Conservation (phyloP, 2,888 invertebrate genomes). For the Dryococelus australis region DNA sequence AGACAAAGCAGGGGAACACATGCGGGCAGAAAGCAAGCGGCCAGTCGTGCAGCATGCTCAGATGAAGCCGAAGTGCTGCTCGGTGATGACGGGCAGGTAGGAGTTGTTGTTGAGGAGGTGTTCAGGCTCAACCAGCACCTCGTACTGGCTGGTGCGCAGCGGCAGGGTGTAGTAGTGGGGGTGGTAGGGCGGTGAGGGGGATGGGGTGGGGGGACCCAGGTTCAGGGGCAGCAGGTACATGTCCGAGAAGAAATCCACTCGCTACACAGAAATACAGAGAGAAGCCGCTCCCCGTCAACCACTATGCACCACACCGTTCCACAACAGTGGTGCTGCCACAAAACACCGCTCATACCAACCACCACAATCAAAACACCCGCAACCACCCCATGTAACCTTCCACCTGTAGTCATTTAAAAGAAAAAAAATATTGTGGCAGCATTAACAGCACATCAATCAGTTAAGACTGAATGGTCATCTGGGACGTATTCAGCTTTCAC, state of each 20-base stretch:
- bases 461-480: not conserved
- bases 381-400: not conserved
- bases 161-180: not conserved
- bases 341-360: too few relatives aligned
- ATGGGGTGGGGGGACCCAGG: constrained; percentile 38
- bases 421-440: not conserved
- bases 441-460: not conserved
- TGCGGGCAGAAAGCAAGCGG: too few relatives aligned
- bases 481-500: not conserved
- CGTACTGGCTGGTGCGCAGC: constrained; percentile 50
- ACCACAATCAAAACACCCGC: too few relatives aligned
- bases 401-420: not conserved
- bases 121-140: constrained; percentile 47
- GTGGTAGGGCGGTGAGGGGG: constrained; percentile 55
- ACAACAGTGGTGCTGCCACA: too few relatives aligned
- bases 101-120: constrained; percentile 45
- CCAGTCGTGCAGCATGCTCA: not conserved
- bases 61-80: constrained; percentile 64
- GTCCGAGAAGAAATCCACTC: constrained; percentile 79
- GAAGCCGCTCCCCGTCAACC: constrained; percentile 12
- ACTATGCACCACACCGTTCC: not conserved
- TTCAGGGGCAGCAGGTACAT: constrained; percentile 67
- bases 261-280: constrained; percentile 57
- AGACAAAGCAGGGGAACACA: too few relatives aligned
- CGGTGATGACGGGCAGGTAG: constrained; percentile 56